Conservation (phyloP, 2,113 vertebrate species). For the Catharus fuscescens region DNA sequence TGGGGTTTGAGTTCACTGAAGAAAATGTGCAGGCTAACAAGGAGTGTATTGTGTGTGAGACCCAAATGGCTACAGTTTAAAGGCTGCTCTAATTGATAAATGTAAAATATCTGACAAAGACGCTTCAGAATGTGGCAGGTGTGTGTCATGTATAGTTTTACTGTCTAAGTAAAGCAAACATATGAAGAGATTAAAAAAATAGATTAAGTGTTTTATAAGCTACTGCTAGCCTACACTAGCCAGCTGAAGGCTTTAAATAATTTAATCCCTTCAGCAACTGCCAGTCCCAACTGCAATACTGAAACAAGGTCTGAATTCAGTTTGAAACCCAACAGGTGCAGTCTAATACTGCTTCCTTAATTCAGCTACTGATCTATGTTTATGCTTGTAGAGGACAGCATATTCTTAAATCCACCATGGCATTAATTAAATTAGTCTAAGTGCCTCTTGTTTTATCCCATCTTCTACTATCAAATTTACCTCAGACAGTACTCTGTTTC, state of each 20-base stretch:
- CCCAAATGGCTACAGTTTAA: conserved; percentile 17
- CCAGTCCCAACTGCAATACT: conserved; percentile 79
- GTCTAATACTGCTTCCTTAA: conserved; percentile 63
- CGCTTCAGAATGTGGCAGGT: conserved; percentile 72
- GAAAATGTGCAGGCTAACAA: neutral
- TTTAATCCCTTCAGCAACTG: conserved; percentile 88
- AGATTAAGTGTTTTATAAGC: conserved; percentile 84
- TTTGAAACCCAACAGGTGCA: conserved; percentile 81
- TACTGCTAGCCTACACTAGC: conserved; percentile 79
- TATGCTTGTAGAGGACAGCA: conserved; percentile 40
- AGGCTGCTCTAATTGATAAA: conserved; percentile 49
- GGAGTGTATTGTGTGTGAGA: conserved; percentile 18
- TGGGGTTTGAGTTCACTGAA: neutral
- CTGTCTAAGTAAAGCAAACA: conserved; percentile 78
- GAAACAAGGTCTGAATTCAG: conserved; percentile 80
- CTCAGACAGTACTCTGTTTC: conserved; percentile 41
- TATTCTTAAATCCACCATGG: conserved; percentile 65
- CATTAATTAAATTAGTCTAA: conserved; percentile 71
- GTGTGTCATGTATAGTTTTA: conserved; percentile 68
- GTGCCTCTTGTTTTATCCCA: conserved; percentile 58
- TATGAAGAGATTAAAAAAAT: conserved; percentile 83
- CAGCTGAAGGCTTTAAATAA: conserved; percentile 87
- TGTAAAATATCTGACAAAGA: conserved; percentile 60
- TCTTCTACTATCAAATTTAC: conserved; percentile 61
- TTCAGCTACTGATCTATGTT: conserved; percentile 66